Base-by-base conservation (phyloP, 2,888 invertebrate genomes). In the Imbricaverruca yamaguchii region DNA sequence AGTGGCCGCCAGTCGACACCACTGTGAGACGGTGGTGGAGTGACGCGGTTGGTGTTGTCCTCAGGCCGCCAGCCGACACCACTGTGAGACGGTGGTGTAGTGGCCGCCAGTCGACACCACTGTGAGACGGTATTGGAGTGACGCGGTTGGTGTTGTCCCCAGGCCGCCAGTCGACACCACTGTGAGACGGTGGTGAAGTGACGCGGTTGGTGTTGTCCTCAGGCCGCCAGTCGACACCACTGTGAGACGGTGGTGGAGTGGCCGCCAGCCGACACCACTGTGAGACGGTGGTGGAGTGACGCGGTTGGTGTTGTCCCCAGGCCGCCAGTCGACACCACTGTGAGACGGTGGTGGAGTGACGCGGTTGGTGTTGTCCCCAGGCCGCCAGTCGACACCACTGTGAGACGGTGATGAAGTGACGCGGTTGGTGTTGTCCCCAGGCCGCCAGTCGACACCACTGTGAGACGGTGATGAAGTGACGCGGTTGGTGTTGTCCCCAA, bases 241-340 rank as follows among this genome's bases (percentile, higher is more conserved):
- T 95, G 95, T 88, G 91, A 92, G 84, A 94, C 94, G 87, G 89
- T 96, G 85, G 92, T n/a, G 4, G 39, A 3, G 39, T 39, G 95
- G 95, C 95, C 83, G 93, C 94, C 25, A 93, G 93, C 80, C 90
- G 95, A 82, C 94, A 95, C 87, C 93, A 94, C 85, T 95, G 95
- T 88, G 91, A 92, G 84, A 94, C 94, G 87, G 89, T 96, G 85
- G 92, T n/a, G n/a, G n/a, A n/a, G n/a, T n/a, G n/a, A n/a, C n/a
- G n/a, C n/a, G n/a, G n/a, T n/a, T n/a, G 4, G 39, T 39, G 39
- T 39, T 4, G 39, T 15, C 59, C 12, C 7, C 87, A 95, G 95
- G 95, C 95, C 83, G 93, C 94, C 25, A 93, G 93, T 80, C 90
- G 95, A 82, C 94, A 95, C 87, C 93, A 94, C 85, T 95, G 95